Evolutionary conservation across 30 jellyfish, hydroid and myxozoan genomes (phyloP).

Genomic region (Mastigias papua): DNA sequence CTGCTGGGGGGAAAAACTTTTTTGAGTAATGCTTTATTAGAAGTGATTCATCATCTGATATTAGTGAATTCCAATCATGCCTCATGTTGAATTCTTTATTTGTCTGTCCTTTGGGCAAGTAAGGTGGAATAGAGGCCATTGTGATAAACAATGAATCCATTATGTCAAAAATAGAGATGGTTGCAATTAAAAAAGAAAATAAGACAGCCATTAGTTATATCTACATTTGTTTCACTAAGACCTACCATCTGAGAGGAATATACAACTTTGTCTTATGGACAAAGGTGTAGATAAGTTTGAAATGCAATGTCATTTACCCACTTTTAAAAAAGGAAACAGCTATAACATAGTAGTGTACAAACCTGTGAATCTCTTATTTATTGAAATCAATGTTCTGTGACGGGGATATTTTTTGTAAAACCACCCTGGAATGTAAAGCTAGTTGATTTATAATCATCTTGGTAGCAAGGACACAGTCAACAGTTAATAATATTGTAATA

Average conservation of each 20-base stretch:
- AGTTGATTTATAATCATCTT: too few species aligned
- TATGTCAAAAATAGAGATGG: too few species aligned
- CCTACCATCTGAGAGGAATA: neutral
- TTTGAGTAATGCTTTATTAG: slow-evolving; percentile 86
- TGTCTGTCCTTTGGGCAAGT: slow-evolving; percentile 95
- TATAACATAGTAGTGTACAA: neutral
- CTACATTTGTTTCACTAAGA: neutral
- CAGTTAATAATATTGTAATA: neutral
- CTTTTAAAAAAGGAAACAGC: neutral
- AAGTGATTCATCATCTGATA: slow-evolving; percentile 90
- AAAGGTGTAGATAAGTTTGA: too few species aligned
- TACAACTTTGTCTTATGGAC: too few species aligned
- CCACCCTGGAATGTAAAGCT: slow-evolving; percentile 79
- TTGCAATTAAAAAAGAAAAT: neutral
- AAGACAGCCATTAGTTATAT: neutral
- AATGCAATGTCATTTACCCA: too few species aligned
- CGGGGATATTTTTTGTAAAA: slow-evolving; percentile 91
- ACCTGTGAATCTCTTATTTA: slow-evolving; percentile 96
- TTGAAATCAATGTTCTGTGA: slow-evolving; percentile 88
- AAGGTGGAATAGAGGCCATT: too few species aligned
- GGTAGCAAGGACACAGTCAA: neutral
- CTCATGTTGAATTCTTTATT: slow-evolving; percentile 95
- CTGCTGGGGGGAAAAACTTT: slow-evolving; percentile 97
- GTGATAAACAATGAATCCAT: too few species aligned
- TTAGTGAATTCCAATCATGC: slow-evolving; percentile 96